Evolutionary conservation across 35 echinoderm and acorn worm species (phyloP).

Genomic region (Heliocidaris tuberculata): DNA sequence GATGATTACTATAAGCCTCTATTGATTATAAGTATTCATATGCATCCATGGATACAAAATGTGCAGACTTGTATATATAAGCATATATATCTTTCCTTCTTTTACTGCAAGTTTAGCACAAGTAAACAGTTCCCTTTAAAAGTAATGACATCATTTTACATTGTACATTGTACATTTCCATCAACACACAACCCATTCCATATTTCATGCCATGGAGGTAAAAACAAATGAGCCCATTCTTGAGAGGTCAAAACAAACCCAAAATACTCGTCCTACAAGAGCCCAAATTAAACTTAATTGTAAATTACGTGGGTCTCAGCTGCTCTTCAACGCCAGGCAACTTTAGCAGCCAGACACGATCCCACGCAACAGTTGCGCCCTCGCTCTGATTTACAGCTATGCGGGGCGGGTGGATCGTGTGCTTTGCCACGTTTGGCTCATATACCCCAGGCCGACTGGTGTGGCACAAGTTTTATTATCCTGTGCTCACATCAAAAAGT

Average conservation of each 20-base stretch:
- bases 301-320: constrained; percentile 38
- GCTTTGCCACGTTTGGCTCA: background rate
- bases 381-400: constrained; percentile 10
- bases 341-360: constrained; percentile 8
- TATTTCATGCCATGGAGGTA: background rate
- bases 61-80: too few species aligned
- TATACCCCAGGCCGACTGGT: background rate
- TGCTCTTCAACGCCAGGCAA: constrained; percentile 12
- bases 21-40: too few species aligned
- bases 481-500: background rate
- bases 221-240: constrained; percentile 32
- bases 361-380: constrained; percentile 18
- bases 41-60: too few species aligned
- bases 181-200: background rate
- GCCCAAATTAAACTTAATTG: background rate
- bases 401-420: background rate
- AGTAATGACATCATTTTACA: background rate
- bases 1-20: too few species aligned
- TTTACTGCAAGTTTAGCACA: too few species aligned
- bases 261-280: background rate
- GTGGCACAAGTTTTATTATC: background rate
- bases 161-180: background rate
- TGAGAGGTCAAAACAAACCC: constrained; percentile 18
- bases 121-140: background rate
- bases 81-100: too few species aligned